Base-by-base conservation (phyloP, 2,888 invertebrate genomes). In the Dioctria linearis region DNA sequence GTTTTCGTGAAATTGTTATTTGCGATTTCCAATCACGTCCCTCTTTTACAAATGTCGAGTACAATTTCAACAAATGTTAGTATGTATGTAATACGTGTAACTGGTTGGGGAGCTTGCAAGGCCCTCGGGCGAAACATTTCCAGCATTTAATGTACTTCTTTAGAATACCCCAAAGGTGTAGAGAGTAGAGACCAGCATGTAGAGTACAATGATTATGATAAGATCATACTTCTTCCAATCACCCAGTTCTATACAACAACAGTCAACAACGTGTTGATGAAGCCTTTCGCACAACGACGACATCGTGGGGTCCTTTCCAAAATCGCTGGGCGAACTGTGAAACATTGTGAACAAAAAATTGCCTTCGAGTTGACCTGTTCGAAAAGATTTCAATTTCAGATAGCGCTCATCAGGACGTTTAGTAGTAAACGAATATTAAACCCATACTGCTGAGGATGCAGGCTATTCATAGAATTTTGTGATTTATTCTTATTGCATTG, bases 311-410 rank as follows among this genome's bases (percentile, higher is more conserved):
- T 40, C 61, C 67, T 42, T 63, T 76, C 65, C 46, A 6, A 49
- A 61, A 61, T 79, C 76, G 43, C 63, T 51, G 49, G n/a, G 67
- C 46, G 57, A 76, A 80, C 67, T 75, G 73, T 71, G 67, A 65
- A 71, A 67, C 43, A 79, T 76, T 78, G 67, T 67, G 43, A 78
- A 11, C 39, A 49, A 78, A 63, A 79, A 75, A 71, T 69, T 39
- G 54, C 71, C 65, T 75, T 76, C 73, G 25, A 63, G 73, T 80
- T 83, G 83, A 82, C 82, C 82, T 78, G 54, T 83, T 82, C 78
- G 57, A 82, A 79, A 71, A 81, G 83, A 83, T 83, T 83, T 83
- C 80, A 83, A 83, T 83, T 83, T 83, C 80, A 83, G 83, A 83
- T 83, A 83, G 76, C 37, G 37, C 69, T 80, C 80, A 80, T 82